phyloP scores from a whole-genome alignment of 2,113 vertebrate species.

The Lepisosteus osseus region DNA sequence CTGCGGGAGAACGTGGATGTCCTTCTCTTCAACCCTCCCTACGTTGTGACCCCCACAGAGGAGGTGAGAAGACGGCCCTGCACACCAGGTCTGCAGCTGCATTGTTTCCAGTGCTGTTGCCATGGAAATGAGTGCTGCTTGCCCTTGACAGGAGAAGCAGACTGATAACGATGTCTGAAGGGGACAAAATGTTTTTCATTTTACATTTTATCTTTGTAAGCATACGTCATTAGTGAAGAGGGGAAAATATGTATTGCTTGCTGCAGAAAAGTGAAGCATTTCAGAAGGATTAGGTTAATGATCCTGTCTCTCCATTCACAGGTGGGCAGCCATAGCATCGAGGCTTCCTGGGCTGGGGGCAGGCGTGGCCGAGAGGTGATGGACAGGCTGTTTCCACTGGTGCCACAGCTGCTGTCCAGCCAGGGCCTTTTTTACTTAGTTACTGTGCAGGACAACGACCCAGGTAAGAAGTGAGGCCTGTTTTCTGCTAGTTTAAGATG shows the following conservation, averaged over 20 bases:
- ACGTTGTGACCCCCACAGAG: slow-evolving; percentile 86
- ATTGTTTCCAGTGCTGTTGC: too few species aligned
- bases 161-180: too few species aligned
- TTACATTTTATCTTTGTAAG: too few species aligned
- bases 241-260: too few species aligned
- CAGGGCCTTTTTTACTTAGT: slow-evolving; percentile 85
- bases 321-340: slow-evolving; percentile 79
- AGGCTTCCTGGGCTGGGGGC: slow-evolving; percentile 91
- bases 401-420: slow-evolving; percentile 74
- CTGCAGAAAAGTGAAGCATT: too few species aligned
- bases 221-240: too few species aligned
- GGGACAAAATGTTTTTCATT: too few species aligned
- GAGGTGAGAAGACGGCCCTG: slow-evolving; percentile 66
- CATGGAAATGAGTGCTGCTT: too few species aligned
- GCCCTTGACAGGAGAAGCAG: too few species aligned
- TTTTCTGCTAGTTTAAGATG: too few species aligned
- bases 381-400: slow-evolving; percentile 79
- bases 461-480: slow-evolving; percentile 64
- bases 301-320: slow-evolving; percentile 40
- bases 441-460: slow-evolving; percentile 82
- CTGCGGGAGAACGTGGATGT: slow-evolving; percentile 83
- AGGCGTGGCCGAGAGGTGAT: slow-evolving; percentile 83
- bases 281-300: too few species aligned
- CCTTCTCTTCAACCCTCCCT: slow-evolving; percentile 91
- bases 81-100: not conserved